These are phyloP conservation scores for Liodrosophila aerea DNA, from an alignment of 2,888 invertebrate genomes.

Conservation along the genomic window DNA sequence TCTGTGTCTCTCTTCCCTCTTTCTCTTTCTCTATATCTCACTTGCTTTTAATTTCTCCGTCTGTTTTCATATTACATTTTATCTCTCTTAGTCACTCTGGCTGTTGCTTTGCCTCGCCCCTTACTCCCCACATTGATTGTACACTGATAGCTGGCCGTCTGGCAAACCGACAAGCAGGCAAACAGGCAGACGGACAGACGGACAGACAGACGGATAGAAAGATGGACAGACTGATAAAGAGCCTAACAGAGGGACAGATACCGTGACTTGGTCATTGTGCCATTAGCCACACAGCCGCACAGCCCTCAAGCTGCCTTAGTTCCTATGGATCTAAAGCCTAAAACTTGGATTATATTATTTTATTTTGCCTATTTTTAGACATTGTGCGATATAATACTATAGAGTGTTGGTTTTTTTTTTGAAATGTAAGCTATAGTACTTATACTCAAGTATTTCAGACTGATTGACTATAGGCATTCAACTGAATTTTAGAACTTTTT, in stretches of 20 bases:
- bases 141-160: constrained; percentile 42
- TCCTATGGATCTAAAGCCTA: constrained; percentile 6
- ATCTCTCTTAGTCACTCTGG: constrained; percentile 11
- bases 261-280: constrained; percentile 34
- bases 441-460: no score
- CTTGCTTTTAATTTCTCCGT: background rate
- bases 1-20: background rate
- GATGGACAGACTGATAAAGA: constrained; percentile 4
- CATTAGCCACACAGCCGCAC: constrained; percentile 30
- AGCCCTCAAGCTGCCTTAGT: constrained; percentile 4
- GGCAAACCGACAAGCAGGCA: constrained; percentile 1
- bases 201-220: constrained; percentile 7
- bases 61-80: constrained; percentile 1
- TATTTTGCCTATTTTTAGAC: background rate
- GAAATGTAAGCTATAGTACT: no score
- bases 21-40: background rate
- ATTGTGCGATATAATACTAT: no score
- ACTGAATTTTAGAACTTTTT: no score
- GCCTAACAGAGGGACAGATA: constrained; percentile 9
- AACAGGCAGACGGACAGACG: constrained; percentile 2
- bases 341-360: background rate
- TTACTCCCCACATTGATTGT: constrained; percentile 43
- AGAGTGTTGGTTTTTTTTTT: no score
- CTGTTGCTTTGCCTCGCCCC: constrained; percentile 28
- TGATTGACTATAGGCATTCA: no score